Base-by-base conservation (phyloP, 2,888 invertebrate species). In the Spodoptera picta region DNA sequence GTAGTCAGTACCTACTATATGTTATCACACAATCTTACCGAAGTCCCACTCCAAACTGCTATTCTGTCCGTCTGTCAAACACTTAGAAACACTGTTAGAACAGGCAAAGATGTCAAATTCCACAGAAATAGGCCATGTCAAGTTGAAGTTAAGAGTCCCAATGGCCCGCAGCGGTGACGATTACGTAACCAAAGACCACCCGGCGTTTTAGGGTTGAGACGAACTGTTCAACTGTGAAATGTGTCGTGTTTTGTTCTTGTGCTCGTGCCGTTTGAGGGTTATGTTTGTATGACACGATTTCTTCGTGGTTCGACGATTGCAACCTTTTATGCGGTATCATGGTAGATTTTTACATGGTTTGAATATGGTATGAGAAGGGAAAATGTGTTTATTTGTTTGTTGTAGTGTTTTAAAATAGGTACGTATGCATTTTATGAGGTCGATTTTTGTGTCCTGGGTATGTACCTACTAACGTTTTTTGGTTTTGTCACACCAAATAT, bases 61-160 rank as follows among this genome's bases (percentile, higher is more conserved):
- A 43, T 48, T 53, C 27, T 24, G 24, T 53, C 36, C 48, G 24
- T 53, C 36, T 46, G 24, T 46, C 65, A 70, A 75, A 78, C 72
- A 56, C 73, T 80, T 77, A 70, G 58, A 78, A 77, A 72, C 79
- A 73, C 80, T 77, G 79, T 85, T 83, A 81, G 87, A 83, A 89
- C 85, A 83, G 83, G 86, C 81, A 86, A 85, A 89, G 87, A 90
- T 89, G 92, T 91, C 90, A 87, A 88, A 90, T 89, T 86, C 82
- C 84, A 77, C 84, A 88, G 89, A 92, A 92, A 92, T 92, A 90
- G 91, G 90, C 87, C 92, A 84, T 92, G 92, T 92, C 92, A 92
- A 92, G 92, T 89, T 81, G 87, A 81, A 88, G 89, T 90, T 92
- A 89, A 92, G 90, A 90, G 90, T 88, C 86, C 90, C 88, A 87